A percentile compares a stretch with the other conserved stretches of the same genome.
Evolutionary conservation across 2,888 invertebrate genomes (phyloP).

Genomic region (Amblyteles armatorius): DNA sequence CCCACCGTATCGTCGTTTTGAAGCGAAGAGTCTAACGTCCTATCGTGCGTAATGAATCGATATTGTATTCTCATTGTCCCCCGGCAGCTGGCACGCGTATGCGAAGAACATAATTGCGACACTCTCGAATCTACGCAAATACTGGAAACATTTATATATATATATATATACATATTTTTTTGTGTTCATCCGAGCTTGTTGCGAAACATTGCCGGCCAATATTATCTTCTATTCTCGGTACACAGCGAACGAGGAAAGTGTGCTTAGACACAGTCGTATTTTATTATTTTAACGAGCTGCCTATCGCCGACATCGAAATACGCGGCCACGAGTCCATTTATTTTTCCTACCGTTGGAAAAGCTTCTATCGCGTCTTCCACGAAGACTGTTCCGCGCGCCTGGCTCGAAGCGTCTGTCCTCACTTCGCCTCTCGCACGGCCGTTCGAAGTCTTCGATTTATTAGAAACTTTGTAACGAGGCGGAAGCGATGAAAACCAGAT

Average conservation of each 20-base stretch:
- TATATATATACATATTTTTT: background rate
- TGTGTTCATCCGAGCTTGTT: background rate
- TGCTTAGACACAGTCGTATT: background rate
- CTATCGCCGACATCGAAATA: background rate
- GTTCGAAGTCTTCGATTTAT: background rate
- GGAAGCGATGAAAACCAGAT: background rate
- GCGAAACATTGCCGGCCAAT: background rate
- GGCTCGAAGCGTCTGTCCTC: background rate
- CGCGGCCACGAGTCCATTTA: background rate
- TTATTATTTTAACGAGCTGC: background rate
- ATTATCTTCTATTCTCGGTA: background rate
- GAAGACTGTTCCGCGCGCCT: background rate
- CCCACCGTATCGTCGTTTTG: background rate
- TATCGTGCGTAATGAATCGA: background rate
- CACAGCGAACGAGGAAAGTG: background rate
- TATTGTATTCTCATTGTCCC: background rate
- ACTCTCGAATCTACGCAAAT: background rate
- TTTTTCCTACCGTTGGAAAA: constrained; percentile 1
- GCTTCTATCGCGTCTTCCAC: background rate
- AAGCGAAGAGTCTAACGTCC: background rate
- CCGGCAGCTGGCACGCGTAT: background rate
- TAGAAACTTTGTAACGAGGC: background rate
- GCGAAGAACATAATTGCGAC: background rate
- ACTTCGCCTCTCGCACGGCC: background rate
- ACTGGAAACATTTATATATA: background rate